Evolutionary conservation across 2,888 invertebrate genomes (phyloP).

Genomic region (Cybosia mesomella): DNA sequence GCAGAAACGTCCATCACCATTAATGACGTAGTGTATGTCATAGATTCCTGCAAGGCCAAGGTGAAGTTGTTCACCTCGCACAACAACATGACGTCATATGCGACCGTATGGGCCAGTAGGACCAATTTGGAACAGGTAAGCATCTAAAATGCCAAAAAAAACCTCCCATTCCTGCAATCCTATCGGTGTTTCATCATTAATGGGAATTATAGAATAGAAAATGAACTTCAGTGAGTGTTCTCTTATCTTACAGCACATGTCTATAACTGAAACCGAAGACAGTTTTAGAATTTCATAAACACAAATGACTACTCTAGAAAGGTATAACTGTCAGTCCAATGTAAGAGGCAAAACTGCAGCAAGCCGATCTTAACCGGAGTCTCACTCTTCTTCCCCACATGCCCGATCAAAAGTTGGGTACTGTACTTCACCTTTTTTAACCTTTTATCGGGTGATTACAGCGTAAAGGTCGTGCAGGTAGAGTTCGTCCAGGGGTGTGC

Average conservation of each 20-base stretch:
- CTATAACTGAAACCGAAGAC: too few species aligned
- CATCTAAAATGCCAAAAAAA: background rate
- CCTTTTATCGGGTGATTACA: conserved; percentile 37
- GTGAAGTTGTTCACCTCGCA: conserved; percentile 99
- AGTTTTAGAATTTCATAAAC: too few species aligned
- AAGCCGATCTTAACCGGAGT: too few species aligned
- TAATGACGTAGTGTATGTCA: conserved; percentile 98
- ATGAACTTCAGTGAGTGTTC: too few species aligned
- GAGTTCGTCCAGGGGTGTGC: conserved; percentile 97
- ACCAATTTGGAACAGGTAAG: conserved; percentile 96
- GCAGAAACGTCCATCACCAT: conserved; percentile 99
- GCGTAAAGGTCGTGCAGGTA: conserved; percentile 97
- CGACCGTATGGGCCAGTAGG: conserved; percentile 97
- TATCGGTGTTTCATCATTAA: too few species aligned
- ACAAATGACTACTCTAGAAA: too few species aligned
- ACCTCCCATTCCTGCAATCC: background rate
- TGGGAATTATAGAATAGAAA: too few species aligned
- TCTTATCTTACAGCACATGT: too few species aligned
- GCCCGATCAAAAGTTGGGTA: too few species aligned
- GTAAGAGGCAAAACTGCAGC: too few species aligned
- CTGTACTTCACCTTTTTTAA: background rate
- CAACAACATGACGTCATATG: conserved; percentile 99
- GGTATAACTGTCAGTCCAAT: background rate
- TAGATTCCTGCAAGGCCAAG: conserved; percentile 98
- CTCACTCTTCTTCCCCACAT: background rate